Base-by-base conservation (phyloP, 2,888 invertebrate species). In the Volucella zonaria region DNA sequence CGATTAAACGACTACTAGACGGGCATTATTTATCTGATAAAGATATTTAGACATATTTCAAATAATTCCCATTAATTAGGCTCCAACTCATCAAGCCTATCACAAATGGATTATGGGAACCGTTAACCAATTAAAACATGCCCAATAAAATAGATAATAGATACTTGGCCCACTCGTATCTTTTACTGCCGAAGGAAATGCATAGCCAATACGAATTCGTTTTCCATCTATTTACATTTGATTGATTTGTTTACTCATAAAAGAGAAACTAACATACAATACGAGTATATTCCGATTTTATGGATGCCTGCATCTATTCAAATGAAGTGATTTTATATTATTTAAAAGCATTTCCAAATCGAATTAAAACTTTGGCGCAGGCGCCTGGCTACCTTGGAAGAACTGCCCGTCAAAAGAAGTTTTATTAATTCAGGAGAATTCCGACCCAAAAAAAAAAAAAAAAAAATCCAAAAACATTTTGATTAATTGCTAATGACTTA, bases 401-500 rank as follows among this genome's bases (percentile, higher is more conserved):
- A 58, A 18, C 51, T 45, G 40, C 23, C 40, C 66, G 43, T 67
- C 38, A 59, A 51, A 52, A 58, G 9, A 12, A 10, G 12, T 66
- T 77, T 56, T 61, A 67, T 47, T 61, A 31, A 14, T 38, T 31
- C 6, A 43, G 38, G 42, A 31, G 38, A 62, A 70, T 68, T 70
- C 47, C n/a, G 58, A 77, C 14, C 40, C 40, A 18, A 68, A 68
- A 76, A 38, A 43, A 49, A 18, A 49, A 11, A 54, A 11, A 62
- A 58, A 38, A 38, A 8, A 15, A 51, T 47, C 47, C 31, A 61
- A 74, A 14, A 14, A 47, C 38, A 40, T 70, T 66, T 77, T 82
- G 82, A 82, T 82, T 79, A 79, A 78, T 82, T 62, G 38, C 70
- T 58, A 74, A 74, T 58, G 59, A 68, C 75, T 79, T 62, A 66